Percentiles rank a stretch among this genome's conserved stretches.
These are phyloP conservation scores for Catonia carolina DNA, from an alignment of 2,888 invertebrate species.

Conservation along the genomic window DNA sequence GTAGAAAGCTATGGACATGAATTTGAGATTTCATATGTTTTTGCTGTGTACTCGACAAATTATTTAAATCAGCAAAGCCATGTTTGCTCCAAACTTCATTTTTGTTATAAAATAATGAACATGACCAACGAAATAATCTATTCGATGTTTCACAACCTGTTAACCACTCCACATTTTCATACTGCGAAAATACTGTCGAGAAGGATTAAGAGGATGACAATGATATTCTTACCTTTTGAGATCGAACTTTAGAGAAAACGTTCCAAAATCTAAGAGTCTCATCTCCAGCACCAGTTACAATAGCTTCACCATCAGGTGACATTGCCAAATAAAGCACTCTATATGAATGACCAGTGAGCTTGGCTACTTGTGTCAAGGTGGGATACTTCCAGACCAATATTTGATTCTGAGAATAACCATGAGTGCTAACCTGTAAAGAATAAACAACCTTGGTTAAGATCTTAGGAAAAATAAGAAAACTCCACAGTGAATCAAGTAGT, in stretches of 20 bases:
- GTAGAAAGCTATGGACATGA: no score
- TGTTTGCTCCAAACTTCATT: no score
- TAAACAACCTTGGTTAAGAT: background rate
- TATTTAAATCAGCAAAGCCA: no score
- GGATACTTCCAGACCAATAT: conserved; percentile 99
- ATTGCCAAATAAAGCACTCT: conserved; percentile 92
- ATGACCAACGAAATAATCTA: no score
- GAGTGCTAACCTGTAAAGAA: conserved; percentile 59
- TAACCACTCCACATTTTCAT: no score
- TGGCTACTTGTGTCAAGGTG: conserved; percentile 83
- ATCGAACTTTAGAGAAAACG: conserved; percentile 79
- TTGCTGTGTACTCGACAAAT: no score
- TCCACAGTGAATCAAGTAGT: background rate
- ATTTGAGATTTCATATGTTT: no score
- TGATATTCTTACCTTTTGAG: conserved; percentile 30
- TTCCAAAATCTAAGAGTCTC: conserved; percentile 98
- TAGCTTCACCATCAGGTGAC: conserved; percentile 97
- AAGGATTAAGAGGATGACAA: no score
- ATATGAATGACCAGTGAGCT: conserved; percentile 93
- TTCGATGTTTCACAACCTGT: no score
- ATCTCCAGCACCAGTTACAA: conserved; percentile 98
- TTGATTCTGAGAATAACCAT: conserved; percentile 98
- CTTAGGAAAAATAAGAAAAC: background rate
- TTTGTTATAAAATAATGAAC: no score
- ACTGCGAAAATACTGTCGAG: no score